Conservation (phyloP, 2,113 vertebrate species). For the Chrysemys picta region DNA sequence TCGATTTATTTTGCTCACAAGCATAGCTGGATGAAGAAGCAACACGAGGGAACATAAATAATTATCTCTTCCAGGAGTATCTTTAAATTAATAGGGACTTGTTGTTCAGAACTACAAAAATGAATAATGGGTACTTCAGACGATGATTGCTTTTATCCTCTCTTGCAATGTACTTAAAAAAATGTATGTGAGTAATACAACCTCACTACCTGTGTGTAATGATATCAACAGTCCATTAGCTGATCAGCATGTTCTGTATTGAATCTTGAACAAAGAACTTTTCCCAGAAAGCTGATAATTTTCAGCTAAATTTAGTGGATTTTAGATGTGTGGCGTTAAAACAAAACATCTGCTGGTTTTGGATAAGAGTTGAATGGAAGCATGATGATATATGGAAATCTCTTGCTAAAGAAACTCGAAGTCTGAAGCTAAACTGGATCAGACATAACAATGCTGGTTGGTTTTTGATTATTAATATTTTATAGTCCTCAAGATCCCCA, state of each 20-base stretch:
- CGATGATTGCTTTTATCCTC: neutral
- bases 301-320: neutral
- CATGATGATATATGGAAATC: neutral
- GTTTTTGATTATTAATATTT: neutral
- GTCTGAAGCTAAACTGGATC: neutral
- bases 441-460: neutral
- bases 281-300: neutral
- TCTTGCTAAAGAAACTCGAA: neutral
- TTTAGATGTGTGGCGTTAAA: neutral
- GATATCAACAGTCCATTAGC: neutral
- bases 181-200: neutral
- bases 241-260: neutral
- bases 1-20: neutral
- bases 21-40: neutral
- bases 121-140: neutral
- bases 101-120: neutral
- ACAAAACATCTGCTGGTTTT: neutral
- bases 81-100: neutral
- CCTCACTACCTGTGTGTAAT: neutral
- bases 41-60: neutral
- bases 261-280: neutral
- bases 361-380: neutral
- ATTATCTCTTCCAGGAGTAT: neutral
- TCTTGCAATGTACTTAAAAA: neutral
- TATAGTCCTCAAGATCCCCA: neutral